Conservation (phyloP, 1,140 invertebrate genomes). For the Nasonia vitripennis region DNA sequence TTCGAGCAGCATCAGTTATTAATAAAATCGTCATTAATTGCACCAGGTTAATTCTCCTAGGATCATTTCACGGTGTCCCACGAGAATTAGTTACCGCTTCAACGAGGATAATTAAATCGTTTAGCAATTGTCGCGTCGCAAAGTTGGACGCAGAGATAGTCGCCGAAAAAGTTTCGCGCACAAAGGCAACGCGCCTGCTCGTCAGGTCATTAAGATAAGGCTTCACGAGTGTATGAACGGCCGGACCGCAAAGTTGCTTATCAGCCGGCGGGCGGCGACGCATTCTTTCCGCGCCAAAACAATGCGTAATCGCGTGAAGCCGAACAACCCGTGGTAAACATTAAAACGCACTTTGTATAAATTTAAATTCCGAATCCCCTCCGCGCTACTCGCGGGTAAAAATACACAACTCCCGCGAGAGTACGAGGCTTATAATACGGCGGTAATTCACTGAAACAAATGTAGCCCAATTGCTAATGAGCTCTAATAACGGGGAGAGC, state of each 20-base stretch:
- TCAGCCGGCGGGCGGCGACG: not conserved
- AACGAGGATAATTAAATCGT: not conserved
- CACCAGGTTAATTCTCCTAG: no score
- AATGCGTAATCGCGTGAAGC: constrained; percentile 18
- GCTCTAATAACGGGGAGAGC: constrained; percentile 41
- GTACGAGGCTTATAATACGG: constrained; percentile 3
- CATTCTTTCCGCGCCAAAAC: constrained; percentile 1
- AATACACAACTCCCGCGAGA: not conserved
- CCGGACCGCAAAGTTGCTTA: not conserved
- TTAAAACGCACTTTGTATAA: constrained; percentile 25
- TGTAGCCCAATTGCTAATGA: constrained; percentile 49
- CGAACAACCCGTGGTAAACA: not conserved
- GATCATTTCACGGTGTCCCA: not conserved
- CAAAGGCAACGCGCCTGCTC: not conserved
- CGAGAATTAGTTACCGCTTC: not conserved
- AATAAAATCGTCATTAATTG: no score
- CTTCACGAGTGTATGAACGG: not conserved
- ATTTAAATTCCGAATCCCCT: constrained; percentile 30
- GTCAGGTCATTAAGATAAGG: not conserved
- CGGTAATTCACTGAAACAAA: constrained; percentile 42
- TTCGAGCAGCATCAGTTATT: no score
- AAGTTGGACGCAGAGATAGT: not conserved
- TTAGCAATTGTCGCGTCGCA: not conserved
- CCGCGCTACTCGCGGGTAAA: not conserved
- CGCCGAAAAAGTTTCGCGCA: not conserved